These are phyloP conservation scores for Pseudopleuronectes americanus DNA, from an alignment of 2,797 vertebrate species.

Conservation along the genomic window DNA sequence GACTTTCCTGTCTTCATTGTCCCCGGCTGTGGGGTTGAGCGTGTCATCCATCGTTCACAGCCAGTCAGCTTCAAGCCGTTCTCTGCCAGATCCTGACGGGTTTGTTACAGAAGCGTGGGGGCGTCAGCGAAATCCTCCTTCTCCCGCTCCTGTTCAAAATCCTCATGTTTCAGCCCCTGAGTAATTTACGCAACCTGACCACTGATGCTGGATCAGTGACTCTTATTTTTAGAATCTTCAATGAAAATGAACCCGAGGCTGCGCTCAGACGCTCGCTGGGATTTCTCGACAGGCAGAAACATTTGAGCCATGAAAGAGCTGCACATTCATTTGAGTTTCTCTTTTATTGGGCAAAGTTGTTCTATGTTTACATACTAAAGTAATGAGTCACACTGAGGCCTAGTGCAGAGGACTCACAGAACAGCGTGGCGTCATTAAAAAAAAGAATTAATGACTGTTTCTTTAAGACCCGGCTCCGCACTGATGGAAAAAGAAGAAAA, in stretches of 20 bases:
- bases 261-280: slow-evolving; percentile 15
- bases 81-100: slow-evolving; percentile 39
- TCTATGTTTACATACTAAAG: slow-evolving; percentile 39
- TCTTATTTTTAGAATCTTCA: slow-evolving; percentile 67
- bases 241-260: slow-evolving; percentile 56
- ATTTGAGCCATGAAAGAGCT: slow-evolving; percentile 17
- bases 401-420: slow-evolving; percentile 37
- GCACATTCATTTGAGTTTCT: slow-evolving; percentile 24
- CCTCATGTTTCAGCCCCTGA: slow-evolving; percentile 39
- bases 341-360: slow-evolving; percentile 25
- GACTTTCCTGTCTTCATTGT: slow-evolving; percentile 59
- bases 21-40: slow-evolving; percentile 47
- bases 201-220: slow-evolving; percentile 41
- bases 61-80: slow-evolving; percentile 33
- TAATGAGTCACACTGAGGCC: slow-evolving; percentile 39
- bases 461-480: slow-evolving; percentile 70
- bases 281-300: slow-evolving; percentile 37
- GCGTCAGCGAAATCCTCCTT: slow-evolving; percentile 27
- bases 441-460: slow-evolving; percentile 72
- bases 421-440: slow-evolving; percentile 48
- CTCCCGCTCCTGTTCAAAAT: slow-evolving; percentile 41
- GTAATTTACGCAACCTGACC: slow-evolving; percentile 51
- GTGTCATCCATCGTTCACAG: slow-evolving; percentile 39
- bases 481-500: slow-evolving; percentile 80
- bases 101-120: slow-evolving; percentile 33